These are phyloP conservation scores for Leptosomus discolor DNA, from an alignment of 2,113 vertebrate species.

Conservation along the genomic window DNA sequence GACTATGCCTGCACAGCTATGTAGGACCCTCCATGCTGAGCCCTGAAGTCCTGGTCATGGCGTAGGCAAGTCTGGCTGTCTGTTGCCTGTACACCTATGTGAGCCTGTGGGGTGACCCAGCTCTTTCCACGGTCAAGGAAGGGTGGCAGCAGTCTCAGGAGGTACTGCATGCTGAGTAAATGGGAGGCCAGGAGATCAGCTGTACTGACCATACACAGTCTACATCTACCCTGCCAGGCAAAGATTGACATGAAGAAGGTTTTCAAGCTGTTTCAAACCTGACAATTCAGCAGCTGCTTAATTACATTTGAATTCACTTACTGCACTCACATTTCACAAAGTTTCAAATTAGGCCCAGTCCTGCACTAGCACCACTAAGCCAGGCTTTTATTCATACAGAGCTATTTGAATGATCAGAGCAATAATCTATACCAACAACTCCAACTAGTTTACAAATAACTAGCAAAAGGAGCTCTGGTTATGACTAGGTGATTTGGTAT, in stretches of 20 bases:
- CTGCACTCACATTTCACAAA: neutral
- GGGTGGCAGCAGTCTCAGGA: neutral
- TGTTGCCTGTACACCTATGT: neutral
- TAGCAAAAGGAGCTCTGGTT: neutral
- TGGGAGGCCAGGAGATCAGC: neutral
- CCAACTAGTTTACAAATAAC: neutral
- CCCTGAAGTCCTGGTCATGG: neutral
- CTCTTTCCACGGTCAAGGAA: neutral
- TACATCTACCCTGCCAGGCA: accelerated
- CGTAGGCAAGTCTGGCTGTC: neutral
- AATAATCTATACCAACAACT: neutral
- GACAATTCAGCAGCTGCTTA: neutral
- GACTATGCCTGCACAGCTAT: neutral
- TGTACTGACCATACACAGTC: neutral
- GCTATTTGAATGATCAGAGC: neutral
- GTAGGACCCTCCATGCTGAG: neutral
- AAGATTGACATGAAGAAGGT: neutral
- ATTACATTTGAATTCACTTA: neutral
- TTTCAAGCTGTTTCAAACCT: neutral
- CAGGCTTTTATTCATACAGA: neutral
- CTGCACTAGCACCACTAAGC: neutral
- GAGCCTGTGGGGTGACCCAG: neutral
- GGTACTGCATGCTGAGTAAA: accelerated
- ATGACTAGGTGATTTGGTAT: neutral
- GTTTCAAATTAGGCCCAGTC: neutral